Evolutionary conservation across 1,140 invertebrate species (phyloP), one percentile per base, ranked within the genome.

Genomic region (Dendrolimus kikuchii): DNA sequence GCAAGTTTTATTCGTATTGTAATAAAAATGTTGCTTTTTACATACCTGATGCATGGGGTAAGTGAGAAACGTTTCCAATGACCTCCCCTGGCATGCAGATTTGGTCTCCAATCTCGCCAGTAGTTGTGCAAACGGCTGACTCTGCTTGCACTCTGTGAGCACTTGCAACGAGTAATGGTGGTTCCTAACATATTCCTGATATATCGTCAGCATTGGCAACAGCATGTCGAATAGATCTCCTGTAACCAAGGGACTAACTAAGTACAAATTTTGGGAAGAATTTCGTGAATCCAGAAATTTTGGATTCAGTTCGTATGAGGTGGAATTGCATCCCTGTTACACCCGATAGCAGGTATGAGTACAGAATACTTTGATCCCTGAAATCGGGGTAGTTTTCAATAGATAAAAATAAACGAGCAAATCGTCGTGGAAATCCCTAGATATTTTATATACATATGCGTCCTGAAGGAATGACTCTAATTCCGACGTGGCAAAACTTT

Each of bases 81-180:
- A 93, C 55, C 96, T 85, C 36, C 94, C 94, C 68, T 96, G 94
- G 71, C 95, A 96, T 2, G 92, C 90, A 0, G 94, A 90, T 77
- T 98, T 98, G 73, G 94, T 94, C 82, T 98, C 96, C 43, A 97
- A 89, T 5, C 95, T 85, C 55, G 92, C 91, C 38, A 98, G 88
- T n/a, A 98, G 88, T 5, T 91, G 90, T 5, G 93, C 92, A 82
- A 98, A 98, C 45, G 92, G 91, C 23, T 92, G 88, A n/a, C 88
- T 89, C 84, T 97, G 95, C 81, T 98, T 98, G 78, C 96, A 98
- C 80, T 98, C 96, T 0, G 96, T 96, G 44, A 98, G 89, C 4
- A 98, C 96, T 88, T 98, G 95, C n/a, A 98, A 89, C 59, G 94
- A 95, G 88, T 96, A 98, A 80, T 98, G 96, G 81, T 98, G 96